Evolutionary conservation across 2,888 invertebrate genomes (phyloP), one percentile per base, ranked within the genome.

Genomic region (Erebia palarica): DNA sequence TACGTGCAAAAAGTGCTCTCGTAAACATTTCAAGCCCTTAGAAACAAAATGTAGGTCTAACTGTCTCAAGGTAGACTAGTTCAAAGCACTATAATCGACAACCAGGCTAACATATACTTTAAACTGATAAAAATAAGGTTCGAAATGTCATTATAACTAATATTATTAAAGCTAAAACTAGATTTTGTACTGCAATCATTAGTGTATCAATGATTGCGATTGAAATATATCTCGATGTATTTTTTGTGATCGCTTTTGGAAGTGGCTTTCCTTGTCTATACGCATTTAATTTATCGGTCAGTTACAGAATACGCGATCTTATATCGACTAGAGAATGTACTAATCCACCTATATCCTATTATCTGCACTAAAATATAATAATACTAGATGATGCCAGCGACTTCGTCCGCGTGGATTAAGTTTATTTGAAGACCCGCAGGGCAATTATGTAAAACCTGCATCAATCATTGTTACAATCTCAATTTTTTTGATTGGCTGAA

Each of bases 41-140:
- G 72, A 63, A 75, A 78, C 77, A 75, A 77, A 80, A 79, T 36
- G 36, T 36, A 36, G 36, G 36, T 61, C 79, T 80, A 79, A 80
- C 78, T 79, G 80, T 78, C 59, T 75, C 80, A 80, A 80, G 80
- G 80, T 69, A 75, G 76, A 74, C 79, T 13, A 16, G 42, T 57
- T 65, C 36, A 42, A 64, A n/a, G 13, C 21, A 49, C 64, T 21
- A 21, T 11, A 51, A 64, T 11, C 36, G 7, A 9, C 21, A 8
- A 58, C 65, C 69, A 72, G 61, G 66, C 71, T 61, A 75, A 78
- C 76, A 76, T 74, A 66, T 69, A 75, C 78, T 75, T 75, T 80
- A 76, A 65, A 21, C 49, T 16, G 67, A 71, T 53, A 75, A 49
- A 65, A 21, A 74, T 76, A 72, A 70, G 71, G 61, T 74, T 69